Percentiles rank a stretch among this genome's conserved stretches.
These are phyloP conservation scores for Caloenas nicobarica DNA, from an alignment of 2,113 vertebrate genomes.

Conservation along the genomic window DNA sequence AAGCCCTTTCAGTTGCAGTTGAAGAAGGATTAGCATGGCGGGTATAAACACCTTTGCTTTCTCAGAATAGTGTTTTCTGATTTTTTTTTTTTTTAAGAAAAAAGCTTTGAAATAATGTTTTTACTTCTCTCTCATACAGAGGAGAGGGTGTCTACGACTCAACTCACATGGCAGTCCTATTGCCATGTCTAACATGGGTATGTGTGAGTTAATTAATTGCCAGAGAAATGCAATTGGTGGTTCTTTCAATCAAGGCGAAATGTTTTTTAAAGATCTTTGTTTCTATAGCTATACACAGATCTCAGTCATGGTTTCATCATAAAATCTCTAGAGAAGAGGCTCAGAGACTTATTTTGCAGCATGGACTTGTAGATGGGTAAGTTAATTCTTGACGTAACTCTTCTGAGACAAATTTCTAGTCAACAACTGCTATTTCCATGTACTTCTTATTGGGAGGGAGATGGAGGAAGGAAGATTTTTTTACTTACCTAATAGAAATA, in stretches of 20 bases:
- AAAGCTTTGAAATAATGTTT: conserved; percentile 1
- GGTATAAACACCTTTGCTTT: conserved; percentile 75
- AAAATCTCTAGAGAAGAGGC: conserved; percentile 94
- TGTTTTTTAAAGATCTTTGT: neutral
- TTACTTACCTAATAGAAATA: neutral
- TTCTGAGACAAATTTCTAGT: neutral
- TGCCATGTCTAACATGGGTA: conserved; percentile 84
- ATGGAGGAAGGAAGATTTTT: neutral
- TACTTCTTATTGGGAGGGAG: neutral
- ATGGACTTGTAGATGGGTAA: conserved; percentile 95
- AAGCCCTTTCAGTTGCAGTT: conserved; percentile 92
- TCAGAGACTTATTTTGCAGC: conserved; percentile 90
- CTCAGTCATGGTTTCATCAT: conserved; percentile 96
- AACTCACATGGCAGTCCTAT: conserved; percentile 86
- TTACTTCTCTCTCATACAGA: conserved; percentile 76
- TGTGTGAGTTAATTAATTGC: neutral
- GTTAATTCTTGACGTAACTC: conserved; percentile 15
- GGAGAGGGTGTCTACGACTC: conserved; percentile 90
- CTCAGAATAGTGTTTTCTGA: neutral
- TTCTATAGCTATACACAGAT: conserved; percentile 85
- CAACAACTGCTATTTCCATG: neutral
- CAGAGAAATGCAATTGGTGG: neutral
- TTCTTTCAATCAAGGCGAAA: neutral
- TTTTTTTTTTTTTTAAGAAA: neutral
- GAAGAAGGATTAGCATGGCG: conserved; percentile 96